Base-by-base conservation (phyloP, 1,140 invertebrate genomes). In the Caenorhabditis tropicalis region DNA sequence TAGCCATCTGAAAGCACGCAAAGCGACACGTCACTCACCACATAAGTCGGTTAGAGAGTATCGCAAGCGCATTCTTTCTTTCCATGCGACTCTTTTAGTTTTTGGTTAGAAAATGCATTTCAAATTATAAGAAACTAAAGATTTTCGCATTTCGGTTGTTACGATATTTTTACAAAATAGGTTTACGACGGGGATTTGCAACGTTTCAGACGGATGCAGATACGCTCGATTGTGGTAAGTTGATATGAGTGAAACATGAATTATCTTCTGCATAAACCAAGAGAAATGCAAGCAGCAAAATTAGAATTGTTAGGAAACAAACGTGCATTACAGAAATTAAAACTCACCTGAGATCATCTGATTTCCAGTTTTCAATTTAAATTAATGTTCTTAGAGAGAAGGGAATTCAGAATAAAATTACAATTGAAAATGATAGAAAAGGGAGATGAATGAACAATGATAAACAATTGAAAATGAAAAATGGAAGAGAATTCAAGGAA, bases 1-100 rank as follows among this genome's bases (percentile, higher is more conserved):
- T 96, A 97, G 94, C 96, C 96, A 95, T 96, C 96, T 95, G 94
- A 92, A 92, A 93, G 92, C 65, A 74, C 65, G 65, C 65, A 74
- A 74, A 74, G 65, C 65, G 65, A 74, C 65, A 46, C 65, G 65
- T 74, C 65, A 43, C 65, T 21, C 65, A 74, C 65, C 65, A 74
- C 65, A 43, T 7, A 74, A 36, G 36, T 74, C 36, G 65, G 65
- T 74, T 74, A 74, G 65, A 74, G 58, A 65, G 65, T 36, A 36
- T 39, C 58, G 58, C 58, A 65, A 65, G 58, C 58, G 58, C 58
- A 65, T n/a, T 33, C 16, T 33, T 39, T 33, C n/a, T 65, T 16
- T 19, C 3, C 65, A 74, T 74, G 65, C 65, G 36, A n/a, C n/a
- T n/a, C n/a, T 29, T 46, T 74, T 24, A 12, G 24, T 2, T 51